These are phyloP conservation scores for Diplodus sargus DNA, from an alignment of 2,797 vertebrate genomes.

Conservation along the genomic window DNA sequence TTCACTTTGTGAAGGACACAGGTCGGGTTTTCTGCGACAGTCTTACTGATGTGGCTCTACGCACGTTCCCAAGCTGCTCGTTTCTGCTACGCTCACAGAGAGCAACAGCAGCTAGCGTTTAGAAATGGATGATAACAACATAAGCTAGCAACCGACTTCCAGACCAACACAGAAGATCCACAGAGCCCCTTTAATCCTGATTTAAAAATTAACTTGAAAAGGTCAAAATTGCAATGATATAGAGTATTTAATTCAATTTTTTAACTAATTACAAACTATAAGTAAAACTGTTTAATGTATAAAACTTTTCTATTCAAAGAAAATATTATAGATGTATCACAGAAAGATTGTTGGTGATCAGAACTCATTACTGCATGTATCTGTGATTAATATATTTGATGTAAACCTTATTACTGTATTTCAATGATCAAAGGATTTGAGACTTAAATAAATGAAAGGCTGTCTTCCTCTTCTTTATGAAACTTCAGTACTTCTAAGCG, in stretches of 20 bases:
- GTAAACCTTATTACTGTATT: not conserved
- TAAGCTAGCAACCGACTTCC: no score
- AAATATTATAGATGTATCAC: not conserved
- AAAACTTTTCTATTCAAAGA: conserved; percentile 5
- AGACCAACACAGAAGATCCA: no score
- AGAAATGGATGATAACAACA: no score
- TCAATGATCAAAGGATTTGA: not conserved
- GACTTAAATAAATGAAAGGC: not conserved
- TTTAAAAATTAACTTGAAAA: not conserved
- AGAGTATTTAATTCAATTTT: not conserved
- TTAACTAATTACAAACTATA: not conserved
- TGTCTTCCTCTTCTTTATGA: not conserved
- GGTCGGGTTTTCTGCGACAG: no score
- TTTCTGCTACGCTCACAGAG: no score
- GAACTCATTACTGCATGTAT: not conserved
- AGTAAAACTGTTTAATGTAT: not conserved
- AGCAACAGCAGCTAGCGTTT: no score
- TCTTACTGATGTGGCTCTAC: no score
- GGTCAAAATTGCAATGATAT: not conserved
- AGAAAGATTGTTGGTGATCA: not conserved
- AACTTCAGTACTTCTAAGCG: not conserved
- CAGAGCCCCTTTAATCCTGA: no score
- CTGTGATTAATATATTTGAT: not conserved
- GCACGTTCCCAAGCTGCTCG: no score
- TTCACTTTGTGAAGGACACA: no score